phyloP scores from a whole-genome alignment of 2,113 vertebrate species.

The Dissostichus mawsoni region DNA sequence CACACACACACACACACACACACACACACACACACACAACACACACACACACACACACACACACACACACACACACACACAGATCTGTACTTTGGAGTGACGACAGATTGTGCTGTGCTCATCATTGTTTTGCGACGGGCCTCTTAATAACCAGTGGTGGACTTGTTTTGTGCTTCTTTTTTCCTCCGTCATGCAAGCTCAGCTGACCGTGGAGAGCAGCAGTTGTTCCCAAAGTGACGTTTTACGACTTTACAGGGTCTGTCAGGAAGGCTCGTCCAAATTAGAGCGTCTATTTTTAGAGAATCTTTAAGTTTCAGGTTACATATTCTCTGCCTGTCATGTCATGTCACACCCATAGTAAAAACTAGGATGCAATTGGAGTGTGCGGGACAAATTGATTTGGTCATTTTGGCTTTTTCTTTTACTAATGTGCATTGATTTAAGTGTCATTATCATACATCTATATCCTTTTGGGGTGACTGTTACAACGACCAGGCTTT shows the following conservation, averaged over 20 bases:
- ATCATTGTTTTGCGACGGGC: constrained; percentile 45
- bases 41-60: constrained; percentile 5
- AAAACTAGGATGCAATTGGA: not conserved
- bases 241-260: constrained; percentile 4
- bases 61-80: not conserved
- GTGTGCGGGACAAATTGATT: not conserved
- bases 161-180: constrained; percentile 51
- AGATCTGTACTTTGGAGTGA: constrained; percentile 43
- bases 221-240: constrained; percentile 1
- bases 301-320: constrained; percentile 1
- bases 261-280: not conserved
- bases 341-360: not conserved
- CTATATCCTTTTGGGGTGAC: not conserved
- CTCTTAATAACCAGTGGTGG: constrained; percentile 62
- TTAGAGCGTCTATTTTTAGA: not conserved
- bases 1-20: not conserved
- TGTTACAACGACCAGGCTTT: constrained; percentile 2
- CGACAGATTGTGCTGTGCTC: constrained; percentile 24
- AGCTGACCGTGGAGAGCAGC: constrained; percentile 1
- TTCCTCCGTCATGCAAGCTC: constrained; percentile 42
- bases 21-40: not conserved
- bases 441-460: not conserved
- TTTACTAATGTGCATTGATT: not conserved
- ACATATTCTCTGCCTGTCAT: not conserved
- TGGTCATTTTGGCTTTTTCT: not conserved